Percentiles rank a stretch among this genome's conserved stretches.
phyloP scores from a whole-genome alignment of 2,888 invertebrate species.

The Spisula solida region DNA sequence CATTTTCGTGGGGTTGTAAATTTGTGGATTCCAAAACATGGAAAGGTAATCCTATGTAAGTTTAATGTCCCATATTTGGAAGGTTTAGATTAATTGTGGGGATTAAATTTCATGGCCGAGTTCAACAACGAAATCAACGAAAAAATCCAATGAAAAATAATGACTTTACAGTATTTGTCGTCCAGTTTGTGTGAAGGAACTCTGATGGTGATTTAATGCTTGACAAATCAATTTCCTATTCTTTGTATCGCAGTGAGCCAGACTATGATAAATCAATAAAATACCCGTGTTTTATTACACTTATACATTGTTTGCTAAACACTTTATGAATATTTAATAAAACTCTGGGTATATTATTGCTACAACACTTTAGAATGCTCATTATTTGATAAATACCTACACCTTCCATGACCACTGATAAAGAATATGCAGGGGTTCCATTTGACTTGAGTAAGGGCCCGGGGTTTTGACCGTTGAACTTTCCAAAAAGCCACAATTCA shows the following conservation, averaged over 20 bases:
- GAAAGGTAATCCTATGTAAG: too few species aligned
- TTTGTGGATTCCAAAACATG: too few species aligned
- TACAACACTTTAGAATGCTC: neutral
- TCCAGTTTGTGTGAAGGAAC: neutral
- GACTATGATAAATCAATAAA: neutral
- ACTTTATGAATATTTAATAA: slow-evolving; percentile 1
- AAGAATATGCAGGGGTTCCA: neutral
- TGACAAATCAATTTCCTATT: slow-evolving; percentile 2
- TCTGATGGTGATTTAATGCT: neutral
- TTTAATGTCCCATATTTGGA: too few species aligned
- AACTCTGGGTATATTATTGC: neutral
- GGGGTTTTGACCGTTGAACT: too few species aligned
- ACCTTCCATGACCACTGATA: neutral
- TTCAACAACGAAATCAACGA: too few species aligned
- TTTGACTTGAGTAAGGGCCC: too few species aligned
- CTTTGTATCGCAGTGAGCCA: neutral
- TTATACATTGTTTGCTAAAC: neutral
- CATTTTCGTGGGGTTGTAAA: too few species aligned
- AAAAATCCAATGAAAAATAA: too few species aligned
- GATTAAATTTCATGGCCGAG: too few species aligned
- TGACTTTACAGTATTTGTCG: too few species aligned
- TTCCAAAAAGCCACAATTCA: too few species aligned
- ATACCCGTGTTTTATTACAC: neutral
- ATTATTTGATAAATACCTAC: neutral
- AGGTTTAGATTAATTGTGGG: too few species aligned